A percentile compares a stretch with the other conserved stretches of the same genome.
Evolutionary conservation across 2,888 invertebrate genomes (phyloP).

Genomic region (Pinctada fucata): DNA sequence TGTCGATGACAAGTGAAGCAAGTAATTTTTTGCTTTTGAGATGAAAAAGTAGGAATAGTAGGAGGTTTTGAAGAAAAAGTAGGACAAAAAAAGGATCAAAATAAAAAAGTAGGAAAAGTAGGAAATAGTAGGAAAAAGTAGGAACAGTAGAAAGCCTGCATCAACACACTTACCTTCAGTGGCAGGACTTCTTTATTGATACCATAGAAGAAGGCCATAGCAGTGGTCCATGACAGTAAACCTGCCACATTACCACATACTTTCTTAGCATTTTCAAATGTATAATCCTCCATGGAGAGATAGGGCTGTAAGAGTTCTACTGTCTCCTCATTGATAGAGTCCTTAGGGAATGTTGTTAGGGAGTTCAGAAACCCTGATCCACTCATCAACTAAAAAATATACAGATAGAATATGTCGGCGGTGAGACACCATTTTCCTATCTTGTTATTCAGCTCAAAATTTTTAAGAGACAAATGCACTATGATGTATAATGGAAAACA

Average conservation of each 20-base stretch:
- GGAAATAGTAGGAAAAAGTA: too few relatives aligned
- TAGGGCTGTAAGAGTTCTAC: slow-evolving; percentile 91
- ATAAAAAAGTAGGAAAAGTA: too few relatives aligned
- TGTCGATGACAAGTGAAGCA: too few relatives aligned
- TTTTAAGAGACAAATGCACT: too few relatives aligned
- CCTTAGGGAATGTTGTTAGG: slow-evolving; percentile 78
- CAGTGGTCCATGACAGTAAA: slow-evolving; percentile 74
- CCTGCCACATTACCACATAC: slow-evolving; percentile 76
- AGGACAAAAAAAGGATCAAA: too few relatives aligned
- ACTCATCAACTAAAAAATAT: slow-evolving; percentile 93
- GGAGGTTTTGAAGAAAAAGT: too few relatives aligned
- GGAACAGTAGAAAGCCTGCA: too few relatives aligned
- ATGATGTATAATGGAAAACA: too few relatives aligned
- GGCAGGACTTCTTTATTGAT: slow-evolving; percentile 98
- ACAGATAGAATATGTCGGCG: not conserved
- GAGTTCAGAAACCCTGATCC: slow-evolving; percentile 87
- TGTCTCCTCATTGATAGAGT: slow-evolving; percentile 98
- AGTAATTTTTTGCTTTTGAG: too few relatives aligned
- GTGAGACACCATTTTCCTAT: not conserved
- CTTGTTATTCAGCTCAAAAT: too few relatives aligned
- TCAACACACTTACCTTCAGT: slow-evolving; percentile 81
- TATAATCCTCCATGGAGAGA: slow-evolving; percentile 94
- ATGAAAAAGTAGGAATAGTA: too few relatives aligned
- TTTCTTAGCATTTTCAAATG: slow-evolving; percentile 95
- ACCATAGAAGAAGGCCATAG: slow-evolving; percentile 79